Percentiles rank a stretch among this genome's conserved stretches.
phyloP scores from a whole-genome alignment of 2,797 vertebrate species.

The Karalla daura region DNA sequence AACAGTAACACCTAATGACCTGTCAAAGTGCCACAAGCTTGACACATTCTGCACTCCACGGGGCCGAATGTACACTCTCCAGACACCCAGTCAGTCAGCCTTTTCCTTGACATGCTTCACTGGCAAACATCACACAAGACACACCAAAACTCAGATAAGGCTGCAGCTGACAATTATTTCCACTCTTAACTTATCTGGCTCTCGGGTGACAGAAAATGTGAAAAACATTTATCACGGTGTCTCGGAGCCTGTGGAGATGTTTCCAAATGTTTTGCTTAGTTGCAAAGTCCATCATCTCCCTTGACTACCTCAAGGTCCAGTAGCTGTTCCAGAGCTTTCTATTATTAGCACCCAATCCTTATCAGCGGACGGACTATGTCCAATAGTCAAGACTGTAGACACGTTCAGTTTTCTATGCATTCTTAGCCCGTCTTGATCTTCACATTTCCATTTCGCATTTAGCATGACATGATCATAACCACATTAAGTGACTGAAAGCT shows the following conservation, averaged over 20 bases:
- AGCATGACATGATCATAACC: no score
- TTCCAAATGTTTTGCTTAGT: background rate
- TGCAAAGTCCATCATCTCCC: background rate
- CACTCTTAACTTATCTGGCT: background rate
- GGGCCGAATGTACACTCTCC: background rate
- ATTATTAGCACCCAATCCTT: background rate
- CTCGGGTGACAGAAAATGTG: background rate
- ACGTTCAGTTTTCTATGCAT: no score
- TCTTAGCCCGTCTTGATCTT: no score
- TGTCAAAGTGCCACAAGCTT: conserved; percentile 9
- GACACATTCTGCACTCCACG: conserved; percentile 22
- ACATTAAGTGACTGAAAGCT: background rate
- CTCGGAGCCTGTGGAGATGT: no score
- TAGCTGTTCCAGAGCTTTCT: background rate
- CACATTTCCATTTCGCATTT: no score
- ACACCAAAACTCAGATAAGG: background rate
- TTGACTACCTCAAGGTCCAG: background rate
- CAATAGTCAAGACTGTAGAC: background rate
- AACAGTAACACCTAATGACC: conserved; percentile 21
- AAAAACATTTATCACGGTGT: no score
- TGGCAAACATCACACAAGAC: background rate
- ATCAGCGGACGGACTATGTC: background rate
- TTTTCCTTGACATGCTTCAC: background rate
- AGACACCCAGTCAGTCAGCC: background rate
- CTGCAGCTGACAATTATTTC: background rate